Percentiles rank a stretch among this genome's conserved stretches.
These are phyloP conservation scores for Galaxias olidus DNA, from an alignment of 2,797 vertebrate species.

Conservation along the genomic window DNA sequence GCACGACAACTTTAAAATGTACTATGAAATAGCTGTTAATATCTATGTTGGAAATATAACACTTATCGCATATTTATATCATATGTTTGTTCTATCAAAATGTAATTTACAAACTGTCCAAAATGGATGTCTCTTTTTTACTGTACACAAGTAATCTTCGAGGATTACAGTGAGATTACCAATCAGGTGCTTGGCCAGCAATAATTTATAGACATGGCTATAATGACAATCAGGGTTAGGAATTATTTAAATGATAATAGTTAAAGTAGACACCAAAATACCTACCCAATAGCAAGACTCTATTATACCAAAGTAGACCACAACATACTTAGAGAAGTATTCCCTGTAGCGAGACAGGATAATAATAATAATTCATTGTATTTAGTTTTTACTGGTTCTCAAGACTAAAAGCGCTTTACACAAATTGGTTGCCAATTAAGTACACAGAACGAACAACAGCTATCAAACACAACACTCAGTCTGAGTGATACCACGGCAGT, in stretches of 20 bases:
- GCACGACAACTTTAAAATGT: neutral
- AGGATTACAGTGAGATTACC: constrained; percentile 55
- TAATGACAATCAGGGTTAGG: neutral
- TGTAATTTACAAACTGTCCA: neutral
- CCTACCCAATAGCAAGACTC: too few species aligned
- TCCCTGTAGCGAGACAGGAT: too few species aligned
- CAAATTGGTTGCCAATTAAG: too few species aligned
- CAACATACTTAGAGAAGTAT: too few species aligned
- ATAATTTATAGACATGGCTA: constrained; percentile 4
- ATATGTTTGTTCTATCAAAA: neutral
- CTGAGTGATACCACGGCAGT: too few species aligned
- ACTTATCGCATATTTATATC: neutral
- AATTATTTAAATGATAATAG: neutral
- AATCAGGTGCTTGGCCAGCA: neutral
- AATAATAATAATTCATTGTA: too few species aligned
- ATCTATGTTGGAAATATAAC: neutral
- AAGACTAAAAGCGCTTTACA: too few species aligned
- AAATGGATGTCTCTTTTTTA: neutral
- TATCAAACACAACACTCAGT: too few species aligned
- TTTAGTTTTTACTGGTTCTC: too few species aligned
- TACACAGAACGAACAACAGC: too few species aligned
- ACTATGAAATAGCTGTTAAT: neutral
- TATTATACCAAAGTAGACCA: too few species aligned
- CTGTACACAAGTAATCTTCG: constrained; percentile 16
- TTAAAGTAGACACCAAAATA: neutral